These are phyloP conservation scores for Ictalurus furcatus DNA, from an alignment of 2,113 vertebrate genomes.

Conservation along the genomic window DNA sequence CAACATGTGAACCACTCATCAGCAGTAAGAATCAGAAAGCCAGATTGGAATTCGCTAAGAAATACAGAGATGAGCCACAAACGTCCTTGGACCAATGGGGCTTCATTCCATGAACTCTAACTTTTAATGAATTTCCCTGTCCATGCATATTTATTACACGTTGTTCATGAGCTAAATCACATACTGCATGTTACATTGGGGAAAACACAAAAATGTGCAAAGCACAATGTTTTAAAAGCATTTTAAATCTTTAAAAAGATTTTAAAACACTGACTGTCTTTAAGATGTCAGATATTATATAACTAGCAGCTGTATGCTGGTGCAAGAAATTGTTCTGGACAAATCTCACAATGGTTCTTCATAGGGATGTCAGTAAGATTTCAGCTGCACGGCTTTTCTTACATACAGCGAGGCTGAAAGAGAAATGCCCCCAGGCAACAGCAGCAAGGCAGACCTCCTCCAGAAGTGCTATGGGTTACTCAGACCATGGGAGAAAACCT, in stretches of 20 bases:
- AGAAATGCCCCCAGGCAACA: background rate
- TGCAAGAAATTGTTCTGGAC: conserved; percentile 41
- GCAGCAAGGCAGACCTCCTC: background rate
- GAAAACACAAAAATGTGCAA: background rate
- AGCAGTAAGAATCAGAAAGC: too few species aligned
- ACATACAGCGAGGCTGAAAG: background rate
- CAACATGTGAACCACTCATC: background rate
- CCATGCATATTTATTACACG: background rate
- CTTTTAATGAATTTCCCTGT: background rate
- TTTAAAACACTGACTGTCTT: too few species aligned
- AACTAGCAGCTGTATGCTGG: background rate
- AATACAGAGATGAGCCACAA: too few species aligned
- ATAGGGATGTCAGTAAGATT: conserved; percentile 54
- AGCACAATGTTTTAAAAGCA: background rate
- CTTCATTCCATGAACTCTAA: background rate
- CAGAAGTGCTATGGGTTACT: background rate
- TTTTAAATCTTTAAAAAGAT: too few species aligned
- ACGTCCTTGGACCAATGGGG: too few species aligned
- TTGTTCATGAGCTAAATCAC: background rate
- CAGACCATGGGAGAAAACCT: background rate
- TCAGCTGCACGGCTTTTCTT: conserved; percentile 21
- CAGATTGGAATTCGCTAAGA: too few species aligned
- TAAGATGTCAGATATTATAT: background rate
- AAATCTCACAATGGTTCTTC: conserved; percentile 46
- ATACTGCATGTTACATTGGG: background rate